Evolutionary conservation across 2,888 invertebrate species (phyloP), one percentile per base, ranked within the genome.

Genomic region (Metalampra italica): DNA sequence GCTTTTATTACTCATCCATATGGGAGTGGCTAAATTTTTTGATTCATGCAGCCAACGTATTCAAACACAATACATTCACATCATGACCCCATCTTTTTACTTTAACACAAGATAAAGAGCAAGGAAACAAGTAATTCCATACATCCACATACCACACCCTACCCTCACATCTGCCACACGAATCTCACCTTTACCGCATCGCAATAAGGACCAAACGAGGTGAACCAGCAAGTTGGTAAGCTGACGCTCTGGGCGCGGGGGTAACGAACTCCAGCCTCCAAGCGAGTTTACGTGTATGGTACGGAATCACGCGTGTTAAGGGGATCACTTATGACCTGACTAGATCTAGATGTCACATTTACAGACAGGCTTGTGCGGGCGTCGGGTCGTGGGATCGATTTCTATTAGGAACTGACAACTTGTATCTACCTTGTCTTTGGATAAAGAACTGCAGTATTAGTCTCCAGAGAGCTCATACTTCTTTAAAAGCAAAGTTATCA

Each of bases 221-320:
- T 22, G 36, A 3, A 36, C 7, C 3, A 36, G n/a, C n/a, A 36
- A n/a, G n/a, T 36, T 36, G 36, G 36, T 36, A 3, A n/a, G 36
- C 36, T n/a, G 47, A 60, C 59, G 56, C 59, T 58, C 53, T 60
- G 59, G 64, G 55, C 56, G 59, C 56, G 55, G 59, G 66, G 60
- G 53, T 62, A 57, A 48, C 56, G 70, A 68, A 63, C 71, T 66
- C 66, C 22, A 43, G 32, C 63, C 71, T 66, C 66, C 22, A 43
- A 37, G 45, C 29, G 44, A 37, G 45, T 56, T 54, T 46, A 55
- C 58, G 50, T 57, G 48, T 61, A 64, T 60, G 64, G 64, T 55
- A 50, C 54, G 56, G 56, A 55, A 57, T 56, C 63, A 61, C 59
- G 59, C 54, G 39, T 41, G 12, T 40, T 12, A 29, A 64, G 61